These are phyloP conservation scores for Phalacrocorax carbo DNA, from an alignment of 2,113 vertebrate genomes.

Conservation along the genomic window DNA sequence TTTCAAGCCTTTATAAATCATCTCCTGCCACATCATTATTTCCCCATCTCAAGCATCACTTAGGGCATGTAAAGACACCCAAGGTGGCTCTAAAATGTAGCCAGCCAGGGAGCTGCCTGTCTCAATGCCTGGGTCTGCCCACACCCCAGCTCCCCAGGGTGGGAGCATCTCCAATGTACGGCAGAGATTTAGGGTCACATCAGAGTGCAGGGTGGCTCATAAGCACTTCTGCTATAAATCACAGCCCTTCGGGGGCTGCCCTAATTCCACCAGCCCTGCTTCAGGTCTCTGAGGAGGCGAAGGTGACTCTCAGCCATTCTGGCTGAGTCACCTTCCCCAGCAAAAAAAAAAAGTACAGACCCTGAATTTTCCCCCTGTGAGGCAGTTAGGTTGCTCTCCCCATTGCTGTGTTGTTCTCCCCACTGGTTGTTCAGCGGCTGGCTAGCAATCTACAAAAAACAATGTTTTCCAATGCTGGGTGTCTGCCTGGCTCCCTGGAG, in stretches of 20 bases:
- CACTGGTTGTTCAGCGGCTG: accelerated
- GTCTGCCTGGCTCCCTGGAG: not conserved
- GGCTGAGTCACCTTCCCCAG: not conserved
- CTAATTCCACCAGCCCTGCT: not conserved
- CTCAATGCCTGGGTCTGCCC: accelerated
- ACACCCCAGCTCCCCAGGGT: too few species aligned
- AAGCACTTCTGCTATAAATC: not conserved
- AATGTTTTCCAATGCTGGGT: not conserved
- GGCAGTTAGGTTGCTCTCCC: not conserved
- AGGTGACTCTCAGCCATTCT: not conserved
- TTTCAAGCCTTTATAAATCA: not conserved
- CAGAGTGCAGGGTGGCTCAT: accelerated
- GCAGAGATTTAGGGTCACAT: not conserved
- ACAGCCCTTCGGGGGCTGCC: not conserved
- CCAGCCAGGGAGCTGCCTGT: not conserved
- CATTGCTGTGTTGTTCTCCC: not conserved
- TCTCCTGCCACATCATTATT: not conserved
- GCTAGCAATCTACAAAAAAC: not conserved
- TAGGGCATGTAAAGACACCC: not conserved
- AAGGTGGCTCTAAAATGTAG: not conserved
- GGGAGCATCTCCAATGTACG: accelerated
- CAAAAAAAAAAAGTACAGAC: not conserved
- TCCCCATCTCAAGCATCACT: not conserved
- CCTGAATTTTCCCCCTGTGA: accelerated
- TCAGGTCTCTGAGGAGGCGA: not conserved